phyloP scores from a whole-genome alignment of 2,113 vertebrate genomes.

The Myxocyprinus asiaticus region DNA sequence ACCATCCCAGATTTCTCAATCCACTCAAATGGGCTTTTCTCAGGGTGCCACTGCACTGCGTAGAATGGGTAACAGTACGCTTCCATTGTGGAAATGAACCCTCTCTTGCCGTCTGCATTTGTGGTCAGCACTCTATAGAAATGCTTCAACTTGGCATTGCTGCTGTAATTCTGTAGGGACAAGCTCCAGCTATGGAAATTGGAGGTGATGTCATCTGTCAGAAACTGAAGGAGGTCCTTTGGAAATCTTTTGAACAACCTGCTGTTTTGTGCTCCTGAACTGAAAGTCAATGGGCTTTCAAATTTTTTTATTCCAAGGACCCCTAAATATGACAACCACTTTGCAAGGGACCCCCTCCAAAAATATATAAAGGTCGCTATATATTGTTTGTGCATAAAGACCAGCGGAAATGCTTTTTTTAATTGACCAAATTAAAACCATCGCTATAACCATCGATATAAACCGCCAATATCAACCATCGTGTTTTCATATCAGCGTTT shows the following conservation, averaged over 20 bases:
- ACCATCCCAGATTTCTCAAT: constrained; percentile 77
- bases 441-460: no score
- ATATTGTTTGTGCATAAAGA: no score
- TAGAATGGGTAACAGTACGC: constrained; percentile 87
- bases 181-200: constrained; percentile 93
- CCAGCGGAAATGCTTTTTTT: no score
- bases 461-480: no score
- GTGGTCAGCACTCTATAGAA: constrained; percentile 88
- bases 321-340: no score
- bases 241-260: constrained; percentile 85
- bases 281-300: no score
- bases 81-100: constrained; percentile 95
- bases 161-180: constrained; percentile 87
- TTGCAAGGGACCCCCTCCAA: no score
- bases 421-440: no score
- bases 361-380: no score
- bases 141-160: constrained; percentile 75
- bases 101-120: constrained; percentile 74
- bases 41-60: constrained; percentile 93
- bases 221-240: constrained; percentile 73
- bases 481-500: no score
- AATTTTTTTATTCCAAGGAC: no score
- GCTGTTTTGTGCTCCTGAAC: constrained; percentile 77
- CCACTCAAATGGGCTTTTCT: constrained; percentile 93
- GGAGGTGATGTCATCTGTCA: constrained; percentile 81